Evolutionary conservation across 1,140 invertebrate species (phyloP), one percentile per base, ranked within the genome.

Genomic region (Orchestia grillus): DNA sequence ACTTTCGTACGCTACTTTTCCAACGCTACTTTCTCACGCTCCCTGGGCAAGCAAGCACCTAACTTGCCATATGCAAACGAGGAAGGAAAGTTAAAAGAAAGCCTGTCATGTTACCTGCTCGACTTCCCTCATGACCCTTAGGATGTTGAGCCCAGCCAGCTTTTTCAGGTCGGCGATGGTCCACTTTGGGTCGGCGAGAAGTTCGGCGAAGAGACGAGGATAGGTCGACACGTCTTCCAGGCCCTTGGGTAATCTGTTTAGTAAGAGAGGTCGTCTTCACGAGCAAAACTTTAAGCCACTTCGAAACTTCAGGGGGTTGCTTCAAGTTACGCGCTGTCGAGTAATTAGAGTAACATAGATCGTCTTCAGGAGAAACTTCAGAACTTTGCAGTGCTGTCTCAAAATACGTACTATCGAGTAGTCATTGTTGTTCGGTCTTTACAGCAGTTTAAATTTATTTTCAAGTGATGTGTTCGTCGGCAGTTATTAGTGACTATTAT

Each of bases 171-270:
- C 97, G 6, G 97, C 97, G 41, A 97, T 97, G 36, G 97, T 97
- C 97, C 97, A 98, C 41, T 97, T 96, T 1, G 96, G 88, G 45
- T 96, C 96, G 45, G 88, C 90, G 0, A 97, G 96, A n/a, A 97
- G 96, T 94, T 97, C 97, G 19, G 97, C 97, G 98, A 98, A 97
- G 97, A 99, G 97, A 97, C 98, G 98, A 0, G 99, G 99, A 97
- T 99, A 99, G 96, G 98, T 98, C 47, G 99, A 99, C 41, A 99
- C 99, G 97, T 99, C 99, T 97, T 99, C 99, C 77, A 99, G 97
- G 28, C 99, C 99, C 90, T 98, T 96, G 0, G 97, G 97, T 42
- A 96, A 94, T 90, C 96, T 77, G 62, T 77, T 77, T 77, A 77
- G 88, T 42, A 91, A 44, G 23, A 91, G 44, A 91, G 88, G 42